Base-by-base conservation (phyloP, 1,140 invertebrate genomes). In the Aphidius ervi region DNA sequence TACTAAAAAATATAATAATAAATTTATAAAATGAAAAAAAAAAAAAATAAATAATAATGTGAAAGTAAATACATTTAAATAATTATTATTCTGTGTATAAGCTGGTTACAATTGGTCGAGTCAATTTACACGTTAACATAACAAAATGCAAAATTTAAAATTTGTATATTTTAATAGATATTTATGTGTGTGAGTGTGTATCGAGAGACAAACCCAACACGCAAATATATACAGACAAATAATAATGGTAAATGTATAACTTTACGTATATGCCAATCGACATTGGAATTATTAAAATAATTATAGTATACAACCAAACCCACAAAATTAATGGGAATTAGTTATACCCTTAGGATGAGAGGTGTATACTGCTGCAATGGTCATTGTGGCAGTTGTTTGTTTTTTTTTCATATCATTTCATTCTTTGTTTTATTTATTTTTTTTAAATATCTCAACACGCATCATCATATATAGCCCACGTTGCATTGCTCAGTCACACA, bases 271-370 rank as follows among this genome's bases (percentile, higher is more conserved):
- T 53, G 56, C 59, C 65, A 66, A 68, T 66, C 65, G 66, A 64
- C 59, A 70, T 68, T 70, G 63, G 70, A 63, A 71, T 67, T 66
- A 67, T 68, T 70, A 68, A 71, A 70, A 71, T 67, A 65, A 68
- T 64, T 70, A 70, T 59, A 66, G 64, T 62, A 66, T 69, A 65
- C 68, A 65, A 54, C 62, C 48, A 63, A 65, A 69, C 57, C 66
- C 64, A 67, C 67, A 64, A 65, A 69, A 70, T 68, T 71, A 70
- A 71, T 71, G 68, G 65, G 68, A 71, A 69, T 71, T 69, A 71
- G 65, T 64, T 47, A 63, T 63, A 56, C 64, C 65, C 63, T 61
- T 48, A 57, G 9, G 46, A 43, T 58, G 46, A 46, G 45, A 56
- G 37, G 61, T 55, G 9, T 54, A 39, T 9, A 31, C 9, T 23